These are phyloP conservation scores for Dermochelys coriacea DNA, from an alignment of 2,797 vertebrate genomes.

Conservation along the genomic window DNA sequence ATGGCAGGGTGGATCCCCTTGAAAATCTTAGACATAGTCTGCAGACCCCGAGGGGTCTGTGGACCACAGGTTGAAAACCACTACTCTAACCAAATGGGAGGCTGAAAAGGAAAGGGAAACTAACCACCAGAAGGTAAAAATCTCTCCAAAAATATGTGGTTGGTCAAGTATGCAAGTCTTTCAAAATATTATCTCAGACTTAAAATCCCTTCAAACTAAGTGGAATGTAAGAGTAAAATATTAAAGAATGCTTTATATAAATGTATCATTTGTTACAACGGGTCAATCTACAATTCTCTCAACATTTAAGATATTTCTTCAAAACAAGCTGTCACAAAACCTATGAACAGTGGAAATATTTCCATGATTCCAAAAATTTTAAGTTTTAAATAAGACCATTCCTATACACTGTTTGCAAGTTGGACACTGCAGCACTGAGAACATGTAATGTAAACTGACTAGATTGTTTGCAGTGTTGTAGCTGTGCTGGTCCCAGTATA, in stretches of 20 bases:
- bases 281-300: background rate
- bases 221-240: background rate
- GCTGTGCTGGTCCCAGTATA: background rate
- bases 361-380: background rate
- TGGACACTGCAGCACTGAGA: background rate
- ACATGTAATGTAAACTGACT: background rate
- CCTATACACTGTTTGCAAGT: background rate
- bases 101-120: background rate
- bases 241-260: background rate
- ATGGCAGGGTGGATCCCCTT: too few relatives aligned
- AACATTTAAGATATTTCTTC: background rate
- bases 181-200: background rate
- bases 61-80: background rate
- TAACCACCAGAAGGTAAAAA: background rate
- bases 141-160: background rate
- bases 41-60: too few relatives aligned
- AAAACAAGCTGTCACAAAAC: background rate
- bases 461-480: background rate
- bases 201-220: background rate
- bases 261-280: background rate
- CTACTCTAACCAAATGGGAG: background rate
- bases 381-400: background rate
- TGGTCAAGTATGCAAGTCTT: background rate
- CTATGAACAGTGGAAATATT: background rate
- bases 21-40: too few relatives aligned